phyloP scores from a whole-genome alignment of 2,888 invertebrate species.

The Crematogaster levior region DNA sequence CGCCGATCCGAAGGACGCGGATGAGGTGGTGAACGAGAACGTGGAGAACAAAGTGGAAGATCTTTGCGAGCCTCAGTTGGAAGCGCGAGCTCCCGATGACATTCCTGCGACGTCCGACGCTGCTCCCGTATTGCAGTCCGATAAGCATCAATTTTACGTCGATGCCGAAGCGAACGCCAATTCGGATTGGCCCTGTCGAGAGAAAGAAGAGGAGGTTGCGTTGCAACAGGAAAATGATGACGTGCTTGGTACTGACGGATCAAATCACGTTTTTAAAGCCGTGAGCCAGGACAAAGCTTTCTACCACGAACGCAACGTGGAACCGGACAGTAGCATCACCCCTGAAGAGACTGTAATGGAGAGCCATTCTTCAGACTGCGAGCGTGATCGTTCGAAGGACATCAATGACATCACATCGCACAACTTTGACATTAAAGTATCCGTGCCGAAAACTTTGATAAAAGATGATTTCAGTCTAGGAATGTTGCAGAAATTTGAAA shows the following conservation, averaged over 20 bases:
- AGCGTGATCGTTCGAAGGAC: background rate
- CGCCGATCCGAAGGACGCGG: conserved; percentile 68
- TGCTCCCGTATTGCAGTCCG: background rate
- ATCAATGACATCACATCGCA: background rate
- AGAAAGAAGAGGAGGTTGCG: conserved; percentile 1
- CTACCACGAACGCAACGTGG: background rate
- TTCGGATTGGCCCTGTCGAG: conserved; percentile 30
- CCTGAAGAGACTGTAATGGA: conserved; percentile 19
- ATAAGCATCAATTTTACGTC: conserved; percentile 26
- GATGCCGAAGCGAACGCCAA: conserved; percentile 43
- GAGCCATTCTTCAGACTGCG: background rate
- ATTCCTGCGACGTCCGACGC: background rate
- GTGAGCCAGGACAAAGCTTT: conserved; percentile 25
- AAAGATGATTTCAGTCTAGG: conserved; percentile 12
- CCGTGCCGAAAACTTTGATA: conserved; percentile 20
- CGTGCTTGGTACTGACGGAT: background rate
- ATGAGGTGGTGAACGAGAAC: conserved; percentile 78
- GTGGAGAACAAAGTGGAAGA: conserved; percentile 65
- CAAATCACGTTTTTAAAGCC: conserved; percentile 29
- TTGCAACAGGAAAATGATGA: conserved; percentile 14
- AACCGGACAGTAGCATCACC: conserved; percentile 31
- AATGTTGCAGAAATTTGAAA: conserved; percentile 8
- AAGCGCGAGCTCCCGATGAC: background rate
- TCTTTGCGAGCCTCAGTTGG: conserved; percentile 26
- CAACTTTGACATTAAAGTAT: conserved; percentile 34